phyloP scores from a whole-genome alignment of 2,797 vertebrate species.

The Sebastiscus albofasciatus region DNA sequence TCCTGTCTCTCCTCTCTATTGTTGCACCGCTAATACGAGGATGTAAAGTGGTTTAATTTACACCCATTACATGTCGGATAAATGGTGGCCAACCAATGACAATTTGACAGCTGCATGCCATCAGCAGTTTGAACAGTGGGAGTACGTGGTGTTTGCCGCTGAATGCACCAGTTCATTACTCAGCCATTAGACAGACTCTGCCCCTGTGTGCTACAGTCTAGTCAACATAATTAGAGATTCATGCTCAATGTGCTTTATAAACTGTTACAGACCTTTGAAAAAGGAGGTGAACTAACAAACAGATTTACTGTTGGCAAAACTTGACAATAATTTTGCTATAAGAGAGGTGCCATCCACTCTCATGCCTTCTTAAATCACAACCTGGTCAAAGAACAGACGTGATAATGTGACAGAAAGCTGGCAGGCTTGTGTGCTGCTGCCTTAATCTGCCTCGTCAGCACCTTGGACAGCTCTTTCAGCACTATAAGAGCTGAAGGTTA shows the following conservation, averaged over 20 bases:
- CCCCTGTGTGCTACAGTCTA: background rate
- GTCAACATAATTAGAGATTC: background rate
- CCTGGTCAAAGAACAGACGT: background rate
- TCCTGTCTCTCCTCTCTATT: background rate
- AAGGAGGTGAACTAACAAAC: background rate
- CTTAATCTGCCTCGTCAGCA: background rate
- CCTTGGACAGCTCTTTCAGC: background rate
- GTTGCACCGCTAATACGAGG: background rate
- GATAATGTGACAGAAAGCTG: background rate
- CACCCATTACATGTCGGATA: background rate
- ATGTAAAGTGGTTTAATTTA: slow-evolving; percentile 23
- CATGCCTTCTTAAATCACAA: background rate
- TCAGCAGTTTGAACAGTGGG: slow-evolving; percentile 16
- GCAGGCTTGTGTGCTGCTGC: background rate
- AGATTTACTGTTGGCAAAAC: background rate
- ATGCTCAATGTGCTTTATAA: background rate
- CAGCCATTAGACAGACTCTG: slow-evolving; percentile 27
- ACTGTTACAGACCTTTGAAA: background rate
- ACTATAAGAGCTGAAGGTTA: background rate
- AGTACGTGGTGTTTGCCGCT: background rate
- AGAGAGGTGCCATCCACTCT: background rate
- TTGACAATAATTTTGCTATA: background rate
- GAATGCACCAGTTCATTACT: slow-evolving; percentile 18
- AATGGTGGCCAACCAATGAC: slow-evolving; percentile 5
- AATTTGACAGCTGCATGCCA: slow-evolving; percentile 37